Evolutionary conservation across 1,140 invertebrate genomes (phyloP), one percentile per base, ranked within the genome.

Genomic region (Micrasema minimum): DNA sequence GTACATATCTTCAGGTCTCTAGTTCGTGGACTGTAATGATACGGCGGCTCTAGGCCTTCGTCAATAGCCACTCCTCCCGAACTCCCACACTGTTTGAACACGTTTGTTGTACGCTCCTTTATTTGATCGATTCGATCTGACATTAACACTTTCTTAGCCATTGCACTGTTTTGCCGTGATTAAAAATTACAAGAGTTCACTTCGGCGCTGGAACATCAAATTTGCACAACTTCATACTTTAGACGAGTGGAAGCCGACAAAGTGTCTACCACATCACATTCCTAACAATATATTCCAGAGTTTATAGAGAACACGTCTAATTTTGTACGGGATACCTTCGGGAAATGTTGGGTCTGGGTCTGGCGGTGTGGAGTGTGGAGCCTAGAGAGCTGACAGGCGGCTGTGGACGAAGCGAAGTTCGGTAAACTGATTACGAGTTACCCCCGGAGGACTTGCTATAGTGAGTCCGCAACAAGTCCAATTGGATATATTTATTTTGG

Each of bases 1-100:
- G 74, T 75, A 51, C 67, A 71, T 22, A 75, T 75, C 16, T 70
- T 75, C 23, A 75, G 70, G 6, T 70, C 70, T 12, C 61, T 23
- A 3, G 23, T 57, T 37, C 14, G 23, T 9, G 66, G 67, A 22
- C 66, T 53, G 41, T 59, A 50, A 5, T 59, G 62, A 23, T 71
- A 74, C 12, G 68, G 35, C 2, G 51, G 37, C 41, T 71, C 72
- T 46, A 9, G 41, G n/a, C 43, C 23, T 37, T 51, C 38, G 38
- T 67, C 16, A 16, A 18, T 26, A 31, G 38, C 31, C 68, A 41
- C 41, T 9, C 26, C 12, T 12, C 53, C 65, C 12, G 71, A 72
- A 38, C 71, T 66, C 9, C 72, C 65, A 20, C 65, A 74, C 26
- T 64, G 72, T 22, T 71, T 64, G 41, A 74, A 71, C 72, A 74